A percentile compares a stretch with the other conserved stretches of the same genome.
Evolutionary conservation across 2,797 vertebrate species (phyloP).

Genomic region (Esox lucius): DNA sequence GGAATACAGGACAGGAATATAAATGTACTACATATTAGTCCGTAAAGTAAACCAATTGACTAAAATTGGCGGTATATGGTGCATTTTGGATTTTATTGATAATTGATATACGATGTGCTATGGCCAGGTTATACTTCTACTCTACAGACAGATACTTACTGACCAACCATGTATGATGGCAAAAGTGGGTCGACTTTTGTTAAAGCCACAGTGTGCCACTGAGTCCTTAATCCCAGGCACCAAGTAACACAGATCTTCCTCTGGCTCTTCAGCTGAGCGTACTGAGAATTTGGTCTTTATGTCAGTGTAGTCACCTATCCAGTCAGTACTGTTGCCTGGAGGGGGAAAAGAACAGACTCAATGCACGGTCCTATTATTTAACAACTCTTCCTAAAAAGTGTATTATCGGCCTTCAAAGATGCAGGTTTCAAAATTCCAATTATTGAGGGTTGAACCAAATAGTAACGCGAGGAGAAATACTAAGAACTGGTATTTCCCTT

Average conservation of each 20-base stretch:
- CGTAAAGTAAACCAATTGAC: too few species aligned
- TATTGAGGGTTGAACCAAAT: too few species aligned
- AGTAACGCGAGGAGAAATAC: too few species aligned
- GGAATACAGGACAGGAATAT: not conserved
- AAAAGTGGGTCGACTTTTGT: constrained; percentile 80
- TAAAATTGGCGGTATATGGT: too few species aligned
- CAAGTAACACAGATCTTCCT: constrained; percentile 80
- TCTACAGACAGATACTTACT: constrained; percentile 61
- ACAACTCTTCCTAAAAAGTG: not conserved
- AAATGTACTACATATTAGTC: not conserved
- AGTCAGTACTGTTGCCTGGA: constrained; percentile 41
- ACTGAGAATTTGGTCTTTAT: constrained; percentile 84
- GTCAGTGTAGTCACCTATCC: constrained; percentile 57
- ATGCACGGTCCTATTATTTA: not conserved
- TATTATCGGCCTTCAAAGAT: not conserved
- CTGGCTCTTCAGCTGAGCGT: constrained; percentile 70
- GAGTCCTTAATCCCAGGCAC: constrained; percentile 76
- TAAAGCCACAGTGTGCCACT: constrained; percentile 77
- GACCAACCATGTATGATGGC: constrained; percentile 88
- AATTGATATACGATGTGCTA: too few species aligned
- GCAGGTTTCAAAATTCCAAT: constrained; percentile 2
- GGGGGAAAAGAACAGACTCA: not conserved
- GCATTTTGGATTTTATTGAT: too few species aligned
- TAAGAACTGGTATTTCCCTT: too few species aligned
- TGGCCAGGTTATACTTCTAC: not conserved